Evolutionary conservation across 2,113 vertebrate species (phyloP), one percentile per base, ranked within the genome.

Genomic region (Eupsittula cactorum): DNA sequence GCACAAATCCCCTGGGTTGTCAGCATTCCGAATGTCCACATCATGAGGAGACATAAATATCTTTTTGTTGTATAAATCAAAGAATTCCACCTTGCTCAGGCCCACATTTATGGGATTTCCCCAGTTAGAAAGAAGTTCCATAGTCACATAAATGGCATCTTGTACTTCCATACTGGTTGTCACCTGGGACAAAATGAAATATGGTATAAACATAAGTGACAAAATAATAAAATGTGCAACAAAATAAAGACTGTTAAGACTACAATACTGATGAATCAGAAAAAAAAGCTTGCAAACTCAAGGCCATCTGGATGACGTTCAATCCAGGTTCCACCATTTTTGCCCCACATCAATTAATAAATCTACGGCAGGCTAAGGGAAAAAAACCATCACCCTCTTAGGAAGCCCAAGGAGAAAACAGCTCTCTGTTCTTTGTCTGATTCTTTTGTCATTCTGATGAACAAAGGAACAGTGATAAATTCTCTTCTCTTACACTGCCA

Each of bases 81-180:
- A 99, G 97, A 99, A 99, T 82, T 99, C 99, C 80, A 99, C 96
- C 95, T 99, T 98, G 0, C 98, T 99, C 97, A 99, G 98, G 6
- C 99, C 99, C 35, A 99, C 99, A 1, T 97, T 96, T 13, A 88
- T 41, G 1, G 80, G 33, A 63, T 97, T 96, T 53, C 99, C 99
- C 99, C 99, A 99, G 98, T 99, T 99, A 42, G 99, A 99, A 92
- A 99, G 96, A 95, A 99, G 98, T 92, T 99, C 99, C 98, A 99
- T 98, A 31, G 99, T 99, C 68, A 99, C 98, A 20, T 98, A 99
- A 77, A 99, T 59, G 15, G 98, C 97, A 33, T 99, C 98, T 19
- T 85, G 96, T 63, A 98, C 98, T 7, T 97, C 93, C 18, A 92
- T 2, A 24, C 25, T 74, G 11, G 13, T 8, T 59, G 53, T 67